phyloP scores from a whole-genome alignment of 1,140 invertebrate species.

The Drosophila obscura region DNA sequence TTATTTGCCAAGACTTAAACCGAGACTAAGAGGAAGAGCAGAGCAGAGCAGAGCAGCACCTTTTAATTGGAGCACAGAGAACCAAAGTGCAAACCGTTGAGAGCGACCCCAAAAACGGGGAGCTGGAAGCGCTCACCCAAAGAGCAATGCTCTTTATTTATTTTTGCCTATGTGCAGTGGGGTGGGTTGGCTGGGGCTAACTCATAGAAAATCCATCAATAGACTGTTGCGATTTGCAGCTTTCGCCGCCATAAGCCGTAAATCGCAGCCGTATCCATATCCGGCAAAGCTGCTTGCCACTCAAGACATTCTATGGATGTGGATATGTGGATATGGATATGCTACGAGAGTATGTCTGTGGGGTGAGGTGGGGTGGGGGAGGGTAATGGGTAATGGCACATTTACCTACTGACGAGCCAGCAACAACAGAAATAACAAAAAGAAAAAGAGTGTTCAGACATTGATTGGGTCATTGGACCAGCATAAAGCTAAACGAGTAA shows the following conservation, averaged over 20 bases:
- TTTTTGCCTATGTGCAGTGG: too few species aligned
- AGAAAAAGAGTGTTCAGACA: conserved; percentile 15
- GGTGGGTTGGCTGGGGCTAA: too few species aligned
- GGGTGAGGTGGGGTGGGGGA: too few species aligned
- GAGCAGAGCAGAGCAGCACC: too few species aligned
- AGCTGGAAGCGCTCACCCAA: too few species aligned
- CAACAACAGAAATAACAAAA: not conserved
- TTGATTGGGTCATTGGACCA: conserved; percentile 54
- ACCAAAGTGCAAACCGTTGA: too few species aligned
- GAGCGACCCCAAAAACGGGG: too few species aligned
- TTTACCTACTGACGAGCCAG: conserved; percentile 31
- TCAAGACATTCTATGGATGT: conserved; percentile 33
- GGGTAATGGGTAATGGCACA: conserved; percentile 40
- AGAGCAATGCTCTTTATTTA: too few species aligned
- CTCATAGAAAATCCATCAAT: too few species aligned
- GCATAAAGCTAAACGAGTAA: conserved; percentile 42
- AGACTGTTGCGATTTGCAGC: conserved; percentile 9
- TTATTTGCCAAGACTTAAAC: too few species aligned
- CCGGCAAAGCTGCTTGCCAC: conserved; percentile 32
- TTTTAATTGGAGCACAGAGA: too few species aligned
- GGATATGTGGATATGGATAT: not conserved
- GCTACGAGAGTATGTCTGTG: not conserved
- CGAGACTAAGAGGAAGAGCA: too few species aligned
- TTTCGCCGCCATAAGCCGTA: conserved; percentile 35
- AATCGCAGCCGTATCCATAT: conserved; percentile 55